Conservation (phyloP, 2,797 vertebrate genomes). For the Lepus townsendii region DNA sequence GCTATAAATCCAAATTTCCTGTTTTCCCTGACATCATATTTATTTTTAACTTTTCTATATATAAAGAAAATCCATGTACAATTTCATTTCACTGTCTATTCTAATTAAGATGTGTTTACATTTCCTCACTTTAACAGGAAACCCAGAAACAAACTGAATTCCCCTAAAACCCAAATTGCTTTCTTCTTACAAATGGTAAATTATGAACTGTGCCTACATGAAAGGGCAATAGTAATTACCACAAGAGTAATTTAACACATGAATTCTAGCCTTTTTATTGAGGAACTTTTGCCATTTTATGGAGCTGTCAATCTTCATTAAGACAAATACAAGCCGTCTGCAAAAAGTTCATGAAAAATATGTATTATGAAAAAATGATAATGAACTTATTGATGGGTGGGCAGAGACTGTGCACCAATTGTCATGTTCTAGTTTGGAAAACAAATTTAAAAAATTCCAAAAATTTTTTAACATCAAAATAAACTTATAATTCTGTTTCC, state of each 20-base stretch:
- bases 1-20: not conserved
- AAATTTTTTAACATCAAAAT: too few relatives aligned
- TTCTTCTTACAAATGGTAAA: slow-evolving; percentile 58
- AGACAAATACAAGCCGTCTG: not conserved
- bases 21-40: not conserved
- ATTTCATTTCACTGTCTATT: slow-evolving; percentile 2
- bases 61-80: slow-evolving; percentile 17
- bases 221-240: not conserved
- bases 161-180: slow-evolving; percentile 40
- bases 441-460: too few relatives aligned
- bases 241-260: not conserved
- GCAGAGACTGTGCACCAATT: slow-evolving; percentile 94
- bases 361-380: slow-evolving; percentile 78
- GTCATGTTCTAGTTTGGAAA: slow-evolving; percentile 93
- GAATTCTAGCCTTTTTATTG: not conserved
- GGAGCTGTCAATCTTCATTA: not conserved
- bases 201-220: not conserved
- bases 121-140: slow-evolving; percentile 15
- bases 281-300: slow-evolving; percentile 18
- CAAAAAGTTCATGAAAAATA: too few relatives aligned
- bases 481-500: too few relatives aligned
- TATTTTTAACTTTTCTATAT: not conserved
- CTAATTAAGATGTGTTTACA: slow-evolving; percentile 40
- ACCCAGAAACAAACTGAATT: not conserved
- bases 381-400: slow-evolving; percentile 96